A percentile compares a stretch with the other conserved stretches of the same genome.
Evolutionary conservation across 2,888 invertebrate genomes (phyloP).

Genomic region (Drosophila pseudotalamancana): DNA sequence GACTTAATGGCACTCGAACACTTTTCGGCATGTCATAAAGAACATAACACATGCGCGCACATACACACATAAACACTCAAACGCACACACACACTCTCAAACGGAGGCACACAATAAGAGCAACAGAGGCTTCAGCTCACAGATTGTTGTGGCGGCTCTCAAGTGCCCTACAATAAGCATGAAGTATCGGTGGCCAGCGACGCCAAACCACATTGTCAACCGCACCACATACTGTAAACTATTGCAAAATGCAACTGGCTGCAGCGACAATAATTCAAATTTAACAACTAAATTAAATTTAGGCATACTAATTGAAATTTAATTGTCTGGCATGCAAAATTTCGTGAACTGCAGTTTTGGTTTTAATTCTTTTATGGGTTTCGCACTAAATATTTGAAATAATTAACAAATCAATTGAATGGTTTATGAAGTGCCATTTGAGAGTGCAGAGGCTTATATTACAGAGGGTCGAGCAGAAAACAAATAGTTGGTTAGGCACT

Average conservation of each 20-base stretch:
- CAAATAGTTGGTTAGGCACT: constrained; percentile 1
- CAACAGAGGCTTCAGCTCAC: constrained; percentile 46
- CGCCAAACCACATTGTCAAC: constrained; percentile 12
- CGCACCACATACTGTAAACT: constrained; percentile 26
- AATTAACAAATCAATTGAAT: constrained; percentile 70
- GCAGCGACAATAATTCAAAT: constrained; percentile 44
- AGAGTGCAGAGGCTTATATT: constrained; percentile 18
- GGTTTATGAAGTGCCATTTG: constrained; percentile 44
- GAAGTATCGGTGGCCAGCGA: constrained; percentile 22
- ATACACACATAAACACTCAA: constrained; percentile 20
- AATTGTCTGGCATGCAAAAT: constrained; percentile 60
- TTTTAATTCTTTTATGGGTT: constrained; percentile 20
- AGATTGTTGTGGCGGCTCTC: constrained; percentile 62
- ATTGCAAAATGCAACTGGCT: constrained; percentile 32
- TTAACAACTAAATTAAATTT: constrained; percentile 66
- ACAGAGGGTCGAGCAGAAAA: constrained; percentile 16
- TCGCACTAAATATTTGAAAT: constrained; percentile 45
- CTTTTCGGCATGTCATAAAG: constrained; percentile 76
- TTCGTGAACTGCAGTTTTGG: constrained; percentile 10
- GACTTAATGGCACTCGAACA: constrained; percentile 75
- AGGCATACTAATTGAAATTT: constrained; percentile 66
- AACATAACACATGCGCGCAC: constrained; percentile 48
- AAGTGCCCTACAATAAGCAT: constrained; percentile 53
- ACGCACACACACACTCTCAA: constrained; percentile 1
- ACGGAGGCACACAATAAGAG: constrained; percentile 42